Base-by-base conservation (phyloP, 2,797 vertebrate species). In the Parauchenoglanis punctatus region DNA sequence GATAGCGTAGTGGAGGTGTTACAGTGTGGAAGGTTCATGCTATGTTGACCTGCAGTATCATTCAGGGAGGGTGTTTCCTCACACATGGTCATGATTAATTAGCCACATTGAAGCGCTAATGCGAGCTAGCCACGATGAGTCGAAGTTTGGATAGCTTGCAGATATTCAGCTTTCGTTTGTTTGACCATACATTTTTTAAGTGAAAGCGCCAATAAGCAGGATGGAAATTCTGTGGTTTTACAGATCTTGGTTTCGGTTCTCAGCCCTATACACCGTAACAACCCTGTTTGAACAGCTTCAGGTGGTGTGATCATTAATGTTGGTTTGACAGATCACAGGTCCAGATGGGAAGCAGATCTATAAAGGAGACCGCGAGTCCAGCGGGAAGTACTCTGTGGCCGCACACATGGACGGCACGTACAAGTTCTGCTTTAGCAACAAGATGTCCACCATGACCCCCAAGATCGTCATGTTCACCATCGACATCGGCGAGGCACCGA, bases 391-490 rank as follows among this genome's bases (percentile, higher is more conserved):
- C 91, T 99, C 98, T 0, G 99, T 99, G 87, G 97, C 99, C 0
- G 99, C 99, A 4, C 98, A 99, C 93, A 99, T 99, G 98, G 99
- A 99, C 31, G 99, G 99, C 73, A 98, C 96, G 1, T 99, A 99
- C 89, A 99, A 98, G 93, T 99, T 99, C 88, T 99, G 99, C 94
- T 99, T 99, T 92, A 99, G 98, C 95, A 99, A 99, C 93, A 98
- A 98, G 94, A 99, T 99, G 98, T 99, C 99, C 70, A 99, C 99
- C 86, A 99, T 99, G 98, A 99, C 99, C 11, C 98, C 99, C 75
- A 99, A 99, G 94, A 99, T 99, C 54, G 98, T 99, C 91, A 99
- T 99, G 98, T 99, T 99, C 95, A 99, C 99, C 80, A 99, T 99
- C 4, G 99, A 99, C 40, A 99, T 99, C 0, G 99, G 99, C 90